Evolutionary conservation across 1,140 invertebrate species (phyloP), one percentile per base, ranked within the genome.

Genomic region (Drosophila ercepeae): DNA sequence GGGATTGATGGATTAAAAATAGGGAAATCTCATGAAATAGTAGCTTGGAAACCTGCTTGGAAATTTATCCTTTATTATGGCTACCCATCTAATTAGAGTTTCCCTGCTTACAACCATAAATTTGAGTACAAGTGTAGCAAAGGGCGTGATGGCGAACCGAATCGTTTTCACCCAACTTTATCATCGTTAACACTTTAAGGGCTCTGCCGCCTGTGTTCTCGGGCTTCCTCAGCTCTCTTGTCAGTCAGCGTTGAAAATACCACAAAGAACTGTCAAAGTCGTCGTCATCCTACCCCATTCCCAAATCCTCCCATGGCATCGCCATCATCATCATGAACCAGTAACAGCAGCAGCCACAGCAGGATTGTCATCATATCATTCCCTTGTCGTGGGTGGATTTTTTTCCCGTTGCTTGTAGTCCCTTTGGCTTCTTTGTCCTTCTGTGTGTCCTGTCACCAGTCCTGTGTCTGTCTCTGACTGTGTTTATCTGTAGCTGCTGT

Each of bases 261-360:
- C 81, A 86, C 81, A 86, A 86, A 86, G 81, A 86, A 88, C 77
- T 86, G 81, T 88, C 81, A 86, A 88, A 86, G 64, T 88, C 64
- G 73, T 86, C 57, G 67, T 79, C 42, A 36, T 72, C 42, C 39
- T 53, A 16, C 61, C 46, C 18, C 5, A n/a, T 39, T 25, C 6
- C 13, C 34, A 36, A 41, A 50, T 29, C 18, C 55, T 39, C 21
- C 55, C 13, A 7, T 13, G 36, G 42, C 55, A 55, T 50, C 36
- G 59, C 61, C 59, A 70, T 54, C 68, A 57, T 36, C 58, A 63
- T 48, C 61, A 70, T 9, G 64, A 58, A 18, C 45, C 68, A 61
- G 19, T 44, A 55, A 29, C 53, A 61, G 36, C 70, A 68, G 41
- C 49, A 48, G 41, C 49, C 46, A 46, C 45, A 58, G 53, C 52